Conservation (phyloP, 2,113 vertebrate genomes). For the Casuarius casuarius region DNA sequence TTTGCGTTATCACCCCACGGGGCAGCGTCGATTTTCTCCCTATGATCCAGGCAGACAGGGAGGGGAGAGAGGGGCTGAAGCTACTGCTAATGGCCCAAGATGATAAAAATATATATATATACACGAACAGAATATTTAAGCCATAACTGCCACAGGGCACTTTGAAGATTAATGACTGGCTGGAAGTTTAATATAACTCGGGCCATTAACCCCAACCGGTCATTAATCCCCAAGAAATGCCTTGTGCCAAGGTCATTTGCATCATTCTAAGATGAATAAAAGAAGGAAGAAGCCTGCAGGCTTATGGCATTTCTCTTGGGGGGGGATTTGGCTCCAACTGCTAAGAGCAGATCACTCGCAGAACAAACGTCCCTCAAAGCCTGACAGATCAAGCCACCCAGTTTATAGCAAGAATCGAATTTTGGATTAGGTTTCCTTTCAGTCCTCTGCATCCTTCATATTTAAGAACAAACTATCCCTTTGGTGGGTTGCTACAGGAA, state of each 20-base stretch:
- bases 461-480: neutral
- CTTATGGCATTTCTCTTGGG: neutral
- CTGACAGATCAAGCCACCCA: neutral
- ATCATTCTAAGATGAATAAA: neutral
- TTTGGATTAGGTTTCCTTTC: neutral
- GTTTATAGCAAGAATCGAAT: neutral
- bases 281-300: neutral
- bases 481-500: neutral
- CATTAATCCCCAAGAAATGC: slow-evolving; percentile 32
- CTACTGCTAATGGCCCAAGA: neutral
- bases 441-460: neutral
- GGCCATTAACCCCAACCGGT: neutral
- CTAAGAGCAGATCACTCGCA: neutral
- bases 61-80: neutral
- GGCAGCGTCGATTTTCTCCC: neutral
- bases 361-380: neutral
- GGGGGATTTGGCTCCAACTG: neutral
- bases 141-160: slow-evolving; percentile 16
- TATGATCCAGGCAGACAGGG: rapidly evolving
- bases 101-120: neutral
- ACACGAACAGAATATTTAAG: slow-evolving; percentile 40
- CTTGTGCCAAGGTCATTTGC: neutral
- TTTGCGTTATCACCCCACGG: rapidly evolving
- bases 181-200: slow-evolving; percentile 26
- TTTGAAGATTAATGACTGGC: slow-evolving; percentile 38